Evolutionary conservation across 1,140 invertebrate species (phyloP).

Genomic region (Trichoplusia ni): DNA sequence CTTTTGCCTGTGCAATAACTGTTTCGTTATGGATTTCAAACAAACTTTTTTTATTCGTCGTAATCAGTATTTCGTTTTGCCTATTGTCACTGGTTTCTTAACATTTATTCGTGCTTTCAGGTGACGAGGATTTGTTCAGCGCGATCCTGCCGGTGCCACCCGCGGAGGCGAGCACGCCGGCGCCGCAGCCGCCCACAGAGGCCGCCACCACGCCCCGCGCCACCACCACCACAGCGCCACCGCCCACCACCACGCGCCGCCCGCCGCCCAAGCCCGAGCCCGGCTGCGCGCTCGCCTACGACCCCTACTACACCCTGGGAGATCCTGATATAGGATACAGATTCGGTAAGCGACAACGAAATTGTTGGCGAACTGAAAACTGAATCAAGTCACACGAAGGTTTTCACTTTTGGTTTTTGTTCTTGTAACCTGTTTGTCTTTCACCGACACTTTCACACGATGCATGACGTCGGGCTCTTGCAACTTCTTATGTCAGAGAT

Average conservation of each 20-base stretch:
- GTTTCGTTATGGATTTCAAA: no score
- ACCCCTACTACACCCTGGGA: slow-evolving; percentile 58
- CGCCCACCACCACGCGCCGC: slow-evolving; percentile 32
- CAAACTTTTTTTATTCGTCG: no score
- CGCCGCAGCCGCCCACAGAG: slow-evolving; percentile 26
- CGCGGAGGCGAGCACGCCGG: not conserved
- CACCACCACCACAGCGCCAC: slow-evolving; percentile 21
- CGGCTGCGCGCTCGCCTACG: slow-evolving; percentile 65
- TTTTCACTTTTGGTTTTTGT: no score
- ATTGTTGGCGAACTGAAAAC: no score
- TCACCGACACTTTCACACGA: no score
- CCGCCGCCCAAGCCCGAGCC: slow-evolving; percentile 57
- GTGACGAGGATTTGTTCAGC: not conserved
- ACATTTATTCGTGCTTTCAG: no score
- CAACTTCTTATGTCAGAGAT: not conserved
- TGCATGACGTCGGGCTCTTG: no score
- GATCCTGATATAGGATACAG: slow-evolving; percentile 64
- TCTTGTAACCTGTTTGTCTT: no score
- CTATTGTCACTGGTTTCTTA: no score
- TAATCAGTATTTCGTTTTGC: no score
- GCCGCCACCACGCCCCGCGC: slow-evolving; percentile 37
- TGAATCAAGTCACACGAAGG: no score
- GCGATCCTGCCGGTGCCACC: not conserved
- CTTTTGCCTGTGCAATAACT: no score
- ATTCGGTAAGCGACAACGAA: slow-evolving; percentile 54